These are phyloP conservation scores for Motacilla tschutschensis DNA, from an alignment of 2,113 vertebrate genomes.

Conservation along the genomic window DNA sequence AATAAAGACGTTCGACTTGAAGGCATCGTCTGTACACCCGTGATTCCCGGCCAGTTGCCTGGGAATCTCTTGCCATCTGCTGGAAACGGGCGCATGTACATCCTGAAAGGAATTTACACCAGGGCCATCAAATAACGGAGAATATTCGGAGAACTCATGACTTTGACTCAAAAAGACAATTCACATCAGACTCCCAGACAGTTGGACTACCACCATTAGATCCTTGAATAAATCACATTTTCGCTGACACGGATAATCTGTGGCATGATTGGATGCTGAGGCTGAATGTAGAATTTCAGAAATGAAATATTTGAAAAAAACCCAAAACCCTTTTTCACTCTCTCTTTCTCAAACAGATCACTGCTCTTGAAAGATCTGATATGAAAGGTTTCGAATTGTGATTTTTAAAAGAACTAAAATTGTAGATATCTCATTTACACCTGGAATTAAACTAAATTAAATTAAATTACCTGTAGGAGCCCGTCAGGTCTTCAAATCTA, in stretches of 20 bases:
- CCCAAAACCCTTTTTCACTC: fast-evolving
- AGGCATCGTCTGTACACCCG: neutral
- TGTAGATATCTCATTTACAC: neutral
- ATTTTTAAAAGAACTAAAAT: neutral
- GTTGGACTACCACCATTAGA: neutral
- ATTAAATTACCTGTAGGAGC: neutral
- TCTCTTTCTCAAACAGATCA: neutral
- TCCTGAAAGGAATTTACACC: fast-evolving
- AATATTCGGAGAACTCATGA: neutral
- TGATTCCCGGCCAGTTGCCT: neutral
- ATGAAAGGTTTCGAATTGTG: neutral
- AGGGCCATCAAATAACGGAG: neutral
- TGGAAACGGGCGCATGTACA: neutral
- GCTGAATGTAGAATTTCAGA: neutral
- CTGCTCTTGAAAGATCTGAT: neutral
- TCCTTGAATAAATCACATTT: neutral
- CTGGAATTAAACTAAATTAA: neutral
- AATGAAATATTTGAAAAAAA: neutral
- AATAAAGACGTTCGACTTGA: neutral
- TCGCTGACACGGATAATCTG: neutral
- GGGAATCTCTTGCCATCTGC: slow-evolving; percentile 53
- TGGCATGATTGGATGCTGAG: neutral
- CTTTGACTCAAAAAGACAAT: neutral
- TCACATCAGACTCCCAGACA: neutral
- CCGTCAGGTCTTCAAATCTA: neutral